phyloP scores from a whole-genome alignment of 1,140 invertebrate genomes.

The Pseudomyrmex pallidus region DNA sequence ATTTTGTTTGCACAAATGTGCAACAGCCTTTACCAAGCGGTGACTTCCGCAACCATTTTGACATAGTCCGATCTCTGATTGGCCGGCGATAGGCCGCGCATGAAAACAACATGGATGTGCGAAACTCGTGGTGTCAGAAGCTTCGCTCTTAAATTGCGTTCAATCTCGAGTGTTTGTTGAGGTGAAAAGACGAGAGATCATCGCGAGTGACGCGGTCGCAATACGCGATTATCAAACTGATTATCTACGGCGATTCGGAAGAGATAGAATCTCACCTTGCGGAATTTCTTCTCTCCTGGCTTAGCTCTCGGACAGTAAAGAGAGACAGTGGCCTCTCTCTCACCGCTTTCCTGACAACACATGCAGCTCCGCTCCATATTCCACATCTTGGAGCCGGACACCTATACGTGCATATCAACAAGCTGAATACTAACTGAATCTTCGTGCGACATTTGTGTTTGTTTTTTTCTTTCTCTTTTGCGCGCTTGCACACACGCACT shows the following conservation, averaged over 20 bases:
- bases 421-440: not conserved
- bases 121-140: slow-evolving; percentile 69
- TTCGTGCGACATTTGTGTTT: too few relatives aligned
- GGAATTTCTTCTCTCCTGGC: slow-evolving; percentile 92
- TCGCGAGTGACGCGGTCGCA: not conserved
- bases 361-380: slow-evolving; percentile 97
- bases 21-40: too few relatives aligned
- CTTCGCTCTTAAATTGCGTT: slow-evolving; percentile 36
- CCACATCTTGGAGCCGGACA: slow-evolving; percentile 98
- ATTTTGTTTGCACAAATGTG: too few relatives aligned
- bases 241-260: too few relatives aligned
- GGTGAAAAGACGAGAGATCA: not conserved
- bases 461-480: too few relatives aligned
- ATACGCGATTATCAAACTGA: not conserved
- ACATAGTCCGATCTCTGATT: slow-evolving; percentile 24
- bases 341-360: slow-evolving; percentile 97
- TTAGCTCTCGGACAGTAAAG: slow-evolving; percentile 95
- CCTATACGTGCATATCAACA: slow-evolving; percentile 85
- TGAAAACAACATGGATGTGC: slow-evolving; percentile 77
- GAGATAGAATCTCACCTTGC: slow-evolving; percentile 88
- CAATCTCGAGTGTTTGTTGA: not conserved
- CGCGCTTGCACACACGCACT: too few relatives aligned
- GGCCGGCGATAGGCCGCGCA: slow-evolving; percentile 12
- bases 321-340: slow-evolving; percentile 94
- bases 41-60: too few relatives aligned